Percentiles rank a stretch among this genome's conserved stretches.
Evolutionary conservation across 2,797 vertebrate genomes (phyloP).

Genomic region (Hoplostethus mediterraneus): DNA sequence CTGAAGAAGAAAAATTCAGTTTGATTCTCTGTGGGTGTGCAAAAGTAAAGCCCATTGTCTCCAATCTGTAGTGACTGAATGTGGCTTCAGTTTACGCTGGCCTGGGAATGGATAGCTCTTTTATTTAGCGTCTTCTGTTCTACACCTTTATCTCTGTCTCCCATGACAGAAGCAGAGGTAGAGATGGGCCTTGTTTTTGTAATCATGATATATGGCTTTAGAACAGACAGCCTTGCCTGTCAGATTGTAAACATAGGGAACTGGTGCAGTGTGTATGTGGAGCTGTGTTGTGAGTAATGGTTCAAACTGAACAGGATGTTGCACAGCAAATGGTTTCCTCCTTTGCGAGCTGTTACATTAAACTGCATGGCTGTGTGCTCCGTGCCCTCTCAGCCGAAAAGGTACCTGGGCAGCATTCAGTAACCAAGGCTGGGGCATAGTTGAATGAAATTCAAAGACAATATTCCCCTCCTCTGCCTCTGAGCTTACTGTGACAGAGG

Average conservation of each 20-base stretch:
- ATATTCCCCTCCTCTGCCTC: conserved; percentile 46
- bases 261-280: conserved; percentile 5
- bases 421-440: conserved; percentile 3
- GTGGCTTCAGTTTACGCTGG: conserved; percentile 29
- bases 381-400: conserved; percentile 10
- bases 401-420: conserved; percentile 35
- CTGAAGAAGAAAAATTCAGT: conserved; percentile 2
- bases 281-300: conserved; percentile 57
- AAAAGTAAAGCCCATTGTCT: conserved; percentile 36
- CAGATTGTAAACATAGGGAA: conserved; percentile 29
- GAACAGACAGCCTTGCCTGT: conserved; percentile 29
- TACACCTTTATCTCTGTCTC: conserved; percentile 36
- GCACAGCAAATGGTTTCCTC: conserved; percentile 54
- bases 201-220: conserved; percentile 42
- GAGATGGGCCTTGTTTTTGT: conserved; percentile 43
- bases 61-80: conserved; percentile 15
- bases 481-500: conserved; percentile 51
- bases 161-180: conserved; percentile 19
- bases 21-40: conserved; percentile 26
- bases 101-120: conserved; percentile 19
- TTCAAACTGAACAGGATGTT: conserved; percentile 56
- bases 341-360: conserved; percentile 35
- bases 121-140: conserved; percentile 28
- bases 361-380: conserved; percentile 13
- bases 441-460: conserved; percentile 53